Evolutionary conservation across 2,888 invertebrate species (phyloP), one percentile per base, ranked within the genome.

Genomic region (Drosophila paramelanica): DNA sequence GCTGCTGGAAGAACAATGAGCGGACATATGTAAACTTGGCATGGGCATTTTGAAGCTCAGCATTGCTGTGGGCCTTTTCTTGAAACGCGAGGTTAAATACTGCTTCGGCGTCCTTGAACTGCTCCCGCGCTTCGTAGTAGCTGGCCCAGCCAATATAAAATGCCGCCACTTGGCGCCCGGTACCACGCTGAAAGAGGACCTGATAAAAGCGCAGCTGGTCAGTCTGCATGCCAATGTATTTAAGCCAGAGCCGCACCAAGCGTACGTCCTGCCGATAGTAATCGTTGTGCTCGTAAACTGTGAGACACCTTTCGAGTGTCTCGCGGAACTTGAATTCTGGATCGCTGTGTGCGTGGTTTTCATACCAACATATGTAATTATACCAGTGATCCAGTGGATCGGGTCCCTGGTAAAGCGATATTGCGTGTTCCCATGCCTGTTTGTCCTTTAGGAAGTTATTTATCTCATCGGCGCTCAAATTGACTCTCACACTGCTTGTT

Each of bases 291-390:
- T 97, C 96, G 93, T 97, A 98, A 79, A 95, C 93, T 46, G 95
- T 94, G 62, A 98, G 93, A 91, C 98, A 98, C 82, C 96, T 95
- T 91, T 97, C 96, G 70, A 98, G 93, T 58, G 96, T 96, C 46
- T 96, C 96, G 77, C 97, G 96, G 88, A 96, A 96, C n/a, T 98
- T 98, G 91, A 96, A 96, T 91, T 97, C 97, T n/a, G 97, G 97
- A 92, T 95, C 98, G n/a, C 91, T 90, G 46, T 86, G 88, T 3
- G 89, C 86, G 89, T 96, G 96, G 91, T 98, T 98, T 90, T 98
- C 98, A 66, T 97, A 95, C 98, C 98, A 99, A 68, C 95, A 95
- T 65, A 98, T 96, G 90, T 98, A 98, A 81, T 96, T 96, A 90
- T 96, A 96, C 96, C 98, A 98, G 64, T 96, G 95, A 88, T 97